Evolutionary conservation across 1,140 invertebrate genomes (phyloP).

Genomic region (Gonioctena quinquepunctata): DNA sequence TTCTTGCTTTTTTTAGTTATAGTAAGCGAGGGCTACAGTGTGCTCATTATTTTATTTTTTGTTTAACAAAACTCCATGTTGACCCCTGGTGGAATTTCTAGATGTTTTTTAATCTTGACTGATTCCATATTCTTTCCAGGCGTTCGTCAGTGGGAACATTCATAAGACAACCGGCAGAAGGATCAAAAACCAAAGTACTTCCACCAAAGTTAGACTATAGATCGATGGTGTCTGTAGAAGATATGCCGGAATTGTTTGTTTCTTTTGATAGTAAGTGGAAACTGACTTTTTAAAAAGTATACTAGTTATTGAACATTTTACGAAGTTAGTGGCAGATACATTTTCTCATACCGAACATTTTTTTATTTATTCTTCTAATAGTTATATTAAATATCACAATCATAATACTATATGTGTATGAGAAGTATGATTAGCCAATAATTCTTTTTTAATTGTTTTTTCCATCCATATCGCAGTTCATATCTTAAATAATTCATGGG

Average conservation of each 20-base stretch:
- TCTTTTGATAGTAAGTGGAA: slow-evolving; percentile 88
- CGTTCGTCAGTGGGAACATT: slow-evolving; percentile 81
- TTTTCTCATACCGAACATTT: not conserved
- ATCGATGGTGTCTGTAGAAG: slow-evolving; percentile 91
- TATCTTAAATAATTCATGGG: no score
- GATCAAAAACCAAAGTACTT: slow-evolving; percentile 60
- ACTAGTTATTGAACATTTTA: not conserved
- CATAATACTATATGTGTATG: no score
- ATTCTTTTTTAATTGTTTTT: no score
- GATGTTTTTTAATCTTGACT: not conserved
- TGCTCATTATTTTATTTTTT: not conserved
- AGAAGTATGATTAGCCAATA: no score
- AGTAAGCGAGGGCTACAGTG: not conserved
- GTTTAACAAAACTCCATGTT: not conserved
- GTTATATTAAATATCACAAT: no score
- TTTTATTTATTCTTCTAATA: no score
- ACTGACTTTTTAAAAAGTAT: not conserved
- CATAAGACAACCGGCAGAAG: slow-evolving; percentile 66
- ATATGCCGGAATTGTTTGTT: slow-evolving; percentile 92
- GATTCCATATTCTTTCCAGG: slow-evolving; percentile 57
- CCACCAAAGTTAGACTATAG: slow-evolving; percentile 82
- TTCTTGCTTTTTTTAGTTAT: slow-evolving; percentile 11
- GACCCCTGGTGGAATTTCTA: not conserved
- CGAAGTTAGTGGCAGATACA: not conserved
- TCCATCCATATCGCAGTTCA: no score